Percentiles rank a stretch among this genome's conserved stretches.
These are phyloP conservation scores for Myotis brandtii DNA, from an alignment of 2,113 vertebrate species.

Conservation along the genomic window DNA sequence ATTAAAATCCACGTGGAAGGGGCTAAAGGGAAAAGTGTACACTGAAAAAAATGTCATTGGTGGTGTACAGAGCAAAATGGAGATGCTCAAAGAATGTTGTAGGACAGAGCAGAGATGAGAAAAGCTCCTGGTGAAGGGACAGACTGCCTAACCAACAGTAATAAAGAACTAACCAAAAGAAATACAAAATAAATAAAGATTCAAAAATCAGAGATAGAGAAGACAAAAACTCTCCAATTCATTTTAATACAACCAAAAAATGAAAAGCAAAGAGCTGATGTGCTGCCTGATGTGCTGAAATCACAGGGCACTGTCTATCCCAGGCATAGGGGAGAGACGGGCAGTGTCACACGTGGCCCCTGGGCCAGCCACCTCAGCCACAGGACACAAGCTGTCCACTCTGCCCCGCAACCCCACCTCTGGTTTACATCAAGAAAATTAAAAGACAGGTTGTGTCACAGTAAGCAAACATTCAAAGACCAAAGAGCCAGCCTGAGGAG, in stretches of 20 bases:
- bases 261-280: no score
- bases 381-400: neutral
- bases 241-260: no score
- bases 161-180: neutral
- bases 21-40: neutral
- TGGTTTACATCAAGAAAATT: neutral
- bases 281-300: no score
- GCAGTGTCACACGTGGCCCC: accelerated
- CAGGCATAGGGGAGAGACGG: neutral
- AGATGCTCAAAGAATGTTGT: neutral
- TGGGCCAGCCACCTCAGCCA: neutral
- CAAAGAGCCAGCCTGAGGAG: neutral
- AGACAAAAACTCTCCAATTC: neutral
- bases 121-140: neutral
- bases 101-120: neutral
- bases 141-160: neutral
- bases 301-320: neutral
- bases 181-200: neutral
- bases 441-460: neutral
- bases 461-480: neutral
- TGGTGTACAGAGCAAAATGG: neutral
- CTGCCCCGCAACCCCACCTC: neutral
- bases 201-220: neutral
- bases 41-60: neutral
- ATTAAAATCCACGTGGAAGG: neutral